phyloP scores from a whole-genome alignment of 2,888 invertebrate species.

The Byasa hedistus region DNA sequence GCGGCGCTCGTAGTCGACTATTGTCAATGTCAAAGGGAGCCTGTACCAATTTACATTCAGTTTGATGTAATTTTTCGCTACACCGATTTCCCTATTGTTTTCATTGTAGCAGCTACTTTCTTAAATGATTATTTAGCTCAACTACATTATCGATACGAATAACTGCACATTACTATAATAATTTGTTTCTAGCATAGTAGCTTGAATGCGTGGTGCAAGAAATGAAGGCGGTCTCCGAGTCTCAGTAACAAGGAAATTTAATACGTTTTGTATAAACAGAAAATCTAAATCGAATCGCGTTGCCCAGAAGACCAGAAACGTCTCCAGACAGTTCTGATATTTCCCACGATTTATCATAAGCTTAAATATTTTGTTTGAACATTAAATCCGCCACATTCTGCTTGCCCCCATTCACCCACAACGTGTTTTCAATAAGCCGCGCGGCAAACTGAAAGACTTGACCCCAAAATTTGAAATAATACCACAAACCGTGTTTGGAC shows the following conservation, averaged over 20 bases:
- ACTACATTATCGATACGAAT: no score
- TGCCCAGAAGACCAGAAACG: not conserved
- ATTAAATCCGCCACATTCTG: conserved; percentile 48
- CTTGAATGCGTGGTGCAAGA: no score
- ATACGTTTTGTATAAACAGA: no score
- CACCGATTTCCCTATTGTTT: conserved; percentile 22
- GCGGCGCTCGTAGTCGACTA: conserved; percentile 46
- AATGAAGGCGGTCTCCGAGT: no score
- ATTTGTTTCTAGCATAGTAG: no score
- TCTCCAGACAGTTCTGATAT: conserved; percentile 3
- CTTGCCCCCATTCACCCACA: conserved; percentile 54
- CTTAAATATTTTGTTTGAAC: conserved; percentile 48
- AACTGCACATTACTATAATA: no score
- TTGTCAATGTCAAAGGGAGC: conserved; percentile 46
- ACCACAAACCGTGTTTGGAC: conserved; percentile 60
- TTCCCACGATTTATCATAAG: conserved; percentile 36
- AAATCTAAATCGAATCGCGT: not conserved
- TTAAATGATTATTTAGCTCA: no score
- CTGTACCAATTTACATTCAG: conserved; percentile 47
- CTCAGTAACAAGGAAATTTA: no score
- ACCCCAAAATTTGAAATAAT: conserved; percentile 60
- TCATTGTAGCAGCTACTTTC: no score
- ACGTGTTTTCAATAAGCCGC: conserved; percentile 40
- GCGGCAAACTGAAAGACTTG: conserved; percentile 43
- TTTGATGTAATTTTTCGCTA: conserved; percentile 41